Evolutionary conservation across 1,140 invertebrate genomes (phyloP).

Genomic region (Danaus melanippus): DNA sequence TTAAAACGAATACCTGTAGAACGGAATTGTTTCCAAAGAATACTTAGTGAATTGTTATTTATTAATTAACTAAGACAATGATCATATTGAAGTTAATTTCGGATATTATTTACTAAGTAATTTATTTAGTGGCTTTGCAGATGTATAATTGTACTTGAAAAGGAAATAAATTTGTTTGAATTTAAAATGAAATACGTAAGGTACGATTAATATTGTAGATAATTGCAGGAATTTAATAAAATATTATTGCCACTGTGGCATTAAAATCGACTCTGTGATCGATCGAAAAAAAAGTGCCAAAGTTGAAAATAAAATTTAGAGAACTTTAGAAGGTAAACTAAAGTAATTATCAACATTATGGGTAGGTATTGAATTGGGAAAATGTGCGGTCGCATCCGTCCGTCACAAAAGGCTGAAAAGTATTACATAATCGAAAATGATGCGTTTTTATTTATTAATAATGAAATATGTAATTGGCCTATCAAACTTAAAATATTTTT

Average conservation of each 20-base stretch:
- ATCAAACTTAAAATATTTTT: too few species aligned
- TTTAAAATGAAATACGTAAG: constrained; percentile 16
- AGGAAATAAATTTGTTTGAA: constrained; percentile 6
- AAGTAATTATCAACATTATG: constrained; percentile 5
- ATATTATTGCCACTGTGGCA: constrained; percentile 14
- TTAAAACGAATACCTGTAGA: constrained; percentile 6
- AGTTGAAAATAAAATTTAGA: constrained; percentile 18
- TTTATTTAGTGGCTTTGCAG: neutral
- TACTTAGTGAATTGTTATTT: neutral
- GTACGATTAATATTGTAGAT: neutral
- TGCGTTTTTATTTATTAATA: too few species aligned
- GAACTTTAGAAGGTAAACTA: too few species aligned
- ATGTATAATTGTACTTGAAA: neutral
- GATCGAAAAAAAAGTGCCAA: constrained; percentile 33
- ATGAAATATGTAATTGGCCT: too few species aligned
- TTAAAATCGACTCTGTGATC: constrained; percentile 32
- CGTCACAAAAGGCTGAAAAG: constrained; percentile 37
- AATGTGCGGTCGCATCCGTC: constrained; percentile 44
- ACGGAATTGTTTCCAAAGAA: neutral
- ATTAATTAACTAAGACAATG: constrained; percentile 2
- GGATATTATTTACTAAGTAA: too few species aligned
- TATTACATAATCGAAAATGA: too few species aligned
- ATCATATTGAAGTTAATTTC: too few species aligned
- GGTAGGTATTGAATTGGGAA: constrained; percentile 13
- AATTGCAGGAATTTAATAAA: too few species aligned